Conservation (phyloP, 2,797 vertebrate species). For the Gallinago nigripennis region DNA sequence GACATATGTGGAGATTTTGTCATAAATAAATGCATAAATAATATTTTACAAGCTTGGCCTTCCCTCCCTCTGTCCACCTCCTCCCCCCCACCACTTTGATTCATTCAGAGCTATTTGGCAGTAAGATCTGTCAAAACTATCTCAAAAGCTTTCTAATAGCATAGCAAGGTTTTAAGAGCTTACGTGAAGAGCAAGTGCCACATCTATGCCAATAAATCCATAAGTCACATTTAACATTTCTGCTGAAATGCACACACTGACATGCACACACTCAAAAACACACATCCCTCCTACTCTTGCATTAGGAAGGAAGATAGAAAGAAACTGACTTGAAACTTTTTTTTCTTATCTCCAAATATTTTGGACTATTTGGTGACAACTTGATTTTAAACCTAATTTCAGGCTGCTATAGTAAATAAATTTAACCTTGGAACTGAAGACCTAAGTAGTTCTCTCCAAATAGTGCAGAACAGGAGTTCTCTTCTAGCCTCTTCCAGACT, state of each 20-base stretch:
- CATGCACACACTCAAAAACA: not conserved
- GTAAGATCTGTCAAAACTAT: not conserved
- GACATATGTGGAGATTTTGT: not conserved
- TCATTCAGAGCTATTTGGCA: not conserved
- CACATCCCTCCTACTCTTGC: rapidly evolving
- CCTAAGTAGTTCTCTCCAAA: not conserved
- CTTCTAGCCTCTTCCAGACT: not conserved
- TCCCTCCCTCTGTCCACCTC: too few relatives aligned
- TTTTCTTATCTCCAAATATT: not conserved
- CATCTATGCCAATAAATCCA: not conserved
- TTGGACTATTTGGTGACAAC: not conserved
- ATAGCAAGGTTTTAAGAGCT: not conserved
- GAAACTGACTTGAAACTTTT: not conserved
- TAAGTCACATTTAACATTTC: not conserved
- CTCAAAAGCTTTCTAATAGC: not conserved
- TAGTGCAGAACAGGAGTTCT: not conserved
- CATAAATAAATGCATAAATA: not conserved
- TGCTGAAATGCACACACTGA: not conserved
- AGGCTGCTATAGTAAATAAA: not conserved
- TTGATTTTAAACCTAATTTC: not conserved
- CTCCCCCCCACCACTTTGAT: not conserved
- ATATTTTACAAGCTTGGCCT: not conserved
- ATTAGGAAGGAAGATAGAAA: not conserved
- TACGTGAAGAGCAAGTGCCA: not conserved
- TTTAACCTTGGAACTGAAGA: not conserved